These are phyloP conservation scores for Aradophagus sp. DNA, from an alignment of 1,140 invertebrate genomes.

Conservation along the genomic window DNA sequence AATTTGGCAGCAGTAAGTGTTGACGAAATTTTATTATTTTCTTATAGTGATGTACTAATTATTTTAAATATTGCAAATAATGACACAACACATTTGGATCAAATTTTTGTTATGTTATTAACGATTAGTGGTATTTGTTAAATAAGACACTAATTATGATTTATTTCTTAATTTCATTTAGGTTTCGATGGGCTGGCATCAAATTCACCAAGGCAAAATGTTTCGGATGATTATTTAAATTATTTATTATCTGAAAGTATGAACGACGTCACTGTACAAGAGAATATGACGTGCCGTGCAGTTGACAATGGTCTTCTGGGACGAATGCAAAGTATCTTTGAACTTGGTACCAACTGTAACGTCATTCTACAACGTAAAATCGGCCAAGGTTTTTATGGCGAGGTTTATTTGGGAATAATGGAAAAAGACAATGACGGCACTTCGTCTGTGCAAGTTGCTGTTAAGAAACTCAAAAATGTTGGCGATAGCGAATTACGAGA, in stretches of 20 bases:
- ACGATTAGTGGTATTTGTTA: no score
- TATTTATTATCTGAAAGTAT: constrained; percentile 29
- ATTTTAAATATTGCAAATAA: no score
- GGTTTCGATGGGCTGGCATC: constrained; percentile 9
- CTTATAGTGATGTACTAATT: no score
- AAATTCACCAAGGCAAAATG: constrained; percentile 1
- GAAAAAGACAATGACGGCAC: constrained; percentile 73
- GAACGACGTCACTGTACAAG: constrained; percentile 21
- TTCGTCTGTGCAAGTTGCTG: constrained; percentile 79
- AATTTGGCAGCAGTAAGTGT: constrained; percentile 58
- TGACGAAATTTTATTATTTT: no score
- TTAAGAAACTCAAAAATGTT: constrained; percentile 81
- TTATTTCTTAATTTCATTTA: no score
- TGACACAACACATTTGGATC: no score
- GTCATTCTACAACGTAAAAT: constrained; percentile 78
- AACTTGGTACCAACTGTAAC: constrained; percentile 75
- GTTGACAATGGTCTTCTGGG: constrained; percentile 55
- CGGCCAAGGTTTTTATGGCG: constrained; percentile 83
- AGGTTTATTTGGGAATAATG: constrained; percentile 80
- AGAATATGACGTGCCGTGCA: constrained; percentile 9
- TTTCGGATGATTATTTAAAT: constrained; percentile 35
- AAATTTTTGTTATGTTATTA: no score
- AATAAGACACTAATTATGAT: no score
- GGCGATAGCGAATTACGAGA: constrained; percentile 74
- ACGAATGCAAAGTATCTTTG: constrained; percentile 74